These are phyloP conservation scores for Sinhomidia bicolor DNA, from an alignment of 2,888 invertebrate genomes.

Conservation along the genomic window DNA sequence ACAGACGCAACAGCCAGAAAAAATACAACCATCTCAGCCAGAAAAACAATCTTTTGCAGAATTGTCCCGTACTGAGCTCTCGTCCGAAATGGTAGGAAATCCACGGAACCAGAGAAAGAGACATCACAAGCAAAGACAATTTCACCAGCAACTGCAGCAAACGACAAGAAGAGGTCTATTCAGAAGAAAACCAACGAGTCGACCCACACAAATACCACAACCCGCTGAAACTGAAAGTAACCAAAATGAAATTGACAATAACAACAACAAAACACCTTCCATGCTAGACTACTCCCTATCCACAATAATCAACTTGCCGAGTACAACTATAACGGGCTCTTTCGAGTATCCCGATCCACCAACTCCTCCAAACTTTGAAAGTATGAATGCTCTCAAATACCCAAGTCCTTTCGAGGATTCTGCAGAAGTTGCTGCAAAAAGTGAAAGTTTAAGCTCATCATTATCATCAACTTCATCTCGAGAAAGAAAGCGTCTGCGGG, in stretches of 20 bases:
- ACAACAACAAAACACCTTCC: constrained; percentile 12
- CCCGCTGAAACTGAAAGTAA: constrained; percentile 41
- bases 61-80: constrained; percentile 38
- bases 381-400: constrained; percentile 67
- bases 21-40: background rate
- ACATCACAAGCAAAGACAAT: constrained; percentile 54
- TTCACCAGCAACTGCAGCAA: constrained; percentile 25
- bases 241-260: constrained; percentile 50
- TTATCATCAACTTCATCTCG: constrained; percentile 7
- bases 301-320: constrained; percentile 65
- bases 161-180: background rate
- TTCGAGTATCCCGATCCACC: constrained; percentile 76
- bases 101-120: constrained; percentile 53
- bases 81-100: constrained; percentile 43
- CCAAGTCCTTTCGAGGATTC: constrained; percentile 62
- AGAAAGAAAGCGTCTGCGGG: constrained; percentile 38
- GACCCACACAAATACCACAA: constrained; percentile 63
- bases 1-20: constrained; percentile 2
- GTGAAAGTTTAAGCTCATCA: background rate
- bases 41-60: background rate
- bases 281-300: constrained; percentile 49
- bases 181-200: constrained; percentile 11
- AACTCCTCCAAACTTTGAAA: constrained; percentile 73
- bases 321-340: constrained; percentile 64
- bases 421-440: constrained; percentile 54